A percentile compares a stretch with the other conserved stretches of the same genome.
Conservation (phyloP, 1,140 invertebrate genomes). For the Drosophila kikkawai region DNA sequence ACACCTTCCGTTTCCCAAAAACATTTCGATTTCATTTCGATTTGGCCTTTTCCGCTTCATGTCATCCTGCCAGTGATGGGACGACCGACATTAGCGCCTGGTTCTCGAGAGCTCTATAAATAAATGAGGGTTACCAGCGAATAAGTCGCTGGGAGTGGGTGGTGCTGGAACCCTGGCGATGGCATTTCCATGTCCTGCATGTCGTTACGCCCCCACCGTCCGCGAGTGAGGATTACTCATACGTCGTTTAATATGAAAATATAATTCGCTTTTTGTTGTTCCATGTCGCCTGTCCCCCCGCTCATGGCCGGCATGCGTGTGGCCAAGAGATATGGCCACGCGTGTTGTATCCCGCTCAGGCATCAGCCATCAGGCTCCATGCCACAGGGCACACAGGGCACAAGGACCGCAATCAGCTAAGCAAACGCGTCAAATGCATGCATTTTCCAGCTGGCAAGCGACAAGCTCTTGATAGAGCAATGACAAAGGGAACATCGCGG, state of each 20-base stretch:
- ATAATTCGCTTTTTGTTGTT: constrained; percentile 67
- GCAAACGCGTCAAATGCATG: constrained; percentile 57
- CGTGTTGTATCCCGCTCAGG: constrained; percentile 6
- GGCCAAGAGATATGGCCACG: constrained; percentile 52
- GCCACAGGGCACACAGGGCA: constrained; percentile 20
- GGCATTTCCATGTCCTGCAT: constrained; percentile 42
- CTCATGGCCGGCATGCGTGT: constrained; percentile 45
- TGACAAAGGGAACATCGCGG: background rate
- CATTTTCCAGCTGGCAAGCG: constrained; percentile 13
- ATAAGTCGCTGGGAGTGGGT: constrained; percentile 3
- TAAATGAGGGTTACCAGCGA: constrained; percentile 21
- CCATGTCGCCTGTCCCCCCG: constrained; percentile 32
- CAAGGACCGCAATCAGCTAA: constrained; percentile 58
- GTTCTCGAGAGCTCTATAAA: constrained; percentile 50
- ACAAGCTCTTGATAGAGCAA: constrained; percentile 36
- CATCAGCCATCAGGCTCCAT: constrained; percentile 7
- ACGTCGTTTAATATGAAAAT: constrained; percentile 70
- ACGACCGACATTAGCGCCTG: constrained; percentile 45
- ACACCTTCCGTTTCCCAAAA: constrained; percentile 8
- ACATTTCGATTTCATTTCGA: constrained; percentile 22
- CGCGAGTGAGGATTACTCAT: constrained; percentile 41
- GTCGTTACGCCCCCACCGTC: background rate
- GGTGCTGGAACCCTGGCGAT: constrained; percentile 27
- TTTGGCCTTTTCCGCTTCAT: constrained; percentile 18
- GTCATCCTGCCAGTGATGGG: constrained; percentile 35